phyloP scores from a whole-genome alignment of 2,888 invertebrate species.

The Laspeyria flexula region DNA sequence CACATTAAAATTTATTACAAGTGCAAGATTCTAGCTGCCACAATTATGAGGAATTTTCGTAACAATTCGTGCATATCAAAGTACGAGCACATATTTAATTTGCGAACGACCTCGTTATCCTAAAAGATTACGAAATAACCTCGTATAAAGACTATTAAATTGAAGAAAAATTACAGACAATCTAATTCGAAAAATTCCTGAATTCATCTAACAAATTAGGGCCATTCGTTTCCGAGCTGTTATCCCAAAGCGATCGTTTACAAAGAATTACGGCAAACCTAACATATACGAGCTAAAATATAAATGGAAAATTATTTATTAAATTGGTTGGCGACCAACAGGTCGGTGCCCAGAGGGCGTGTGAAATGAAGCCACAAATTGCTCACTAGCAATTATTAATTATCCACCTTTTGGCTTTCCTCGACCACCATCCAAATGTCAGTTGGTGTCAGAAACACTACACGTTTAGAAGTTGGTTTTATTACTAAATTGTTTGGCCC shows the following conservation, averaged over 20 bases:
- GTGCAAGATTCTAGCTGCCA: no score
- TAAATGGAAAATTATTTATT: constrained; percentile 27
- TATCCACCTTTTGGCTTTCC: constrained; percentile 44
- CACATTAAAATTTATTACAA: no score
- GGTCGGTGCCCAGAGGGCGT: constrained; percentile 45
- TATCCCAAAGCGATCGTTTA: constrained; percentile 32
- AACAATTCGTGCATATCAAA: no score
- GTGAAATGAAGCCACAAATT: constrained; percentile 56
- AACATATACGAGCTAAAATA: constrained; percentile 5
- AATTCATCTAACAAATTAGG: constrained; percentile 13
- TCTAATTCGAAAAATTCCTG: neutral
- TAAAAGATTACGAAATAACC: no score
- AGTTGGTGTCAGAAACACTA: constrained; percentile 19
- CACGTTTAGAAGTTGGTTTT: constrained; percentile 20
- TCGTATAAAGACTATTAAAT: no score
- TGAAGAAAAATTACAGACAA: neutral
- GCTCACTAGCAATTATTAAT: constrained; percentile 55
- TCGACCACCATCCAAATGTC: constrained; percentile 46
- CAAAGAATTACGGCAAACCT: constrained; percentile 24
- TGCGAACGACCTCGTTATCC: no score
- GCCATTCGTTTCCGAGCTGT: constrained; percentile 26
- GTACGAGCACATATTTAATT: no score
- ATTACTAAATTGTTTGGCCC: neutral
- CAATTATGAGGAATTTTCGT: no score
- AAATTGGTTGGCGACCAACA: constrained; percentile 48